Conservation (phyloP, 2,888 invertebrate genomes). For the Acronicta psi region DNA sequence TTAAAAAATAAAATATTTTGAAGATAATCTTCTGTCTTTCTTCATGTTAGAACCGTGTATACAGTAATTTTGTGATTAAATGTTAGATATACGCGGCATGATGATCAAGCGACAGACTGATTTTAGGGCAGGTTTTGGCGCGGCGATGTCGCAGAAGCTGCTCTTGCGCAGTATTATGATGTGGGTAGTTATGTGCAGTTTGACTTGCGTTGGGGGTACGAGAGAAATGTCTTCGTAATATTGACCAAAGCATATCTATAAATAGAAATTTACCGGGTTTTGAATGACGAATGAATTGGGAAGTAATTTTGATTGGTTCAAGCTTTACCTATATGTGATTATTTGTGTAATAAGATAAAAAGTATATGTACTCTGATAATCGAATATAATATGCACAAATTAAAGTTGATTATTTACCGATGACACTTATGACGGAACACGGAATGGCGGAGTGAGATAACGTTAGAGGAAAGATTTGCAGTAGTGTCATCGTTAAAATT, state of each 20-base stretch:
- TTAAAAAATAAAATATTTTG: constrained; percentile 71
- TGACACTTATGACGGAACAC: constrained; percentile 4
- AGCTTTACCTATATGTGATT: constrained; percentile 3
- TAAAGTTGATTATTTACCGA: neutral
- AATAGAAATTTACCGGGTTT: constrained; percentile 10
- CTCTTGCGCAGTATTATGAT: constrained; percentile 76
- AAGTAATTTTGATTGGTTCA: constrained; percentile 14
- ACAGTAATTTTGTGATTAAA: constrained; percentile 84
- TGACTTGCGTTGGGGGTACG: constrained; percentile 2
- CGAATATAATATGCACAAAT: neutral
- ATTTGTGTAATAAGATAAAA: constrained; percentile 1
- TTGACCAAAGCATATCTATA: constrained; percentile 51
- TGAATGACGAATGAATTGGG: constrained; percentile 29
- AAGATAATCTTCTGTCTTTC: constrained; percentile 72
- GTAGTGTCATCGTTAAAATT: neutral
- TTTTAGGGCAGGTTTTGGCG: constrained; percentile 71
- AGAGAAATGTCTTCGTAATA: constrained; percentile 20
- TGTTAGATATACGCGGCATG: constrained; percentile 76
- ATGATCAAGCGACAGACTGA: constrained; percentile 80
- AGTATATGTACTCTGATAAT: constrained; percentile 3
- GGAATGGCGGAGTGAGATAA: constrained; percentile 7
- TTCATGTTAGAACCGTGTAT: constrained; percentile 84
- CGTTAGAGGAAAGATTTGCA: neutral
- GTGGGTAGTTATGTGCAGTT: constrained; percentile 70
- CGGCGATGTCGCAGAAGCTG: constrained; percentile 59